Base-by-base conservation (phyloP, 2,113 vertebrate species). In the Isichthys henryi region DNA sequence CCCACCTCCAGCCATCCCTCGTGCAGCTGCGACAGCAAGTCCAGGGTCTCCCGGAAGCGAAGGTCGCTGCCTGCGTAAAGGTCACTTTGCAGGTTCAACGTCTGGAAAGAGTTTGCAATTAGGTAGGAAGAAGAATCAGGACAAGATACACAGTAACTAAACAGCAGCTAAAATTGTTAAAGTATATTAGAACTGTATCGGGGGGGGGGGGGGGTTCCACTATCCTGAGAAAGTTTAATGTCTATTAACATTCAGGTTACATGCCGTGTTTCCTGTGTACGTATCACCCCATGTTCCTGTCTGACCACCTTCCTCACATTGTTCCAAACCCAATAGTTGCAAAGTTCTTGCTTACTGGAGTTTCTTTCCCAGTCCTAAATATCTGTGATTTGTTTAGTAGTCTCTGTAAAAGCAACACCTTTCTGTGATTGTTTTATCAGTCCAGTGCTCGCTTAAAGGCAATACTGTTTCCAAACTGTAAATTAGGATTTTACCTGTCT, bases 1-100 rank as follows among this genome's bases (percentile, higher is more conserved):
- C 94, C 95, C 89, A 94, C 88, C 27, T 96, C 92, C n/a, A 80
- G 62, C 96, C 97, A 98, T 50, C n/a, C 92, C 23, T 96, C 94
- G 91, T 96, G 96, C 50, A 96, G 91, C 3, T 50, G 45, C 49
- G 80, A 88, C 35, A 96, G 90, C 6, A 89, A 90, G 3, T 58
- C 86, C 45, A 98, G 93, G n/a, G 92, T 93, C 92, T 97, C 95
- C 10, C 92, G 94, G 92, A 91, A 93, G 39, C 89, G 90, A 5
- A 96, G 89, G 23, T 87, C 43, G 62, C 96, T 95, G 0, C 96
- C 97, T 62, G 94, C 91, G 27, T 94, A 95, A 27, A 92, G 91
- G 23, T 96, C 94, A 88, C 92, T 92, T 48, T 94, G 93, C n/a
- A 93, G 91, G 70, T 70, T 93, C 74, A 97, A 82, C 3, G 91